A percentile compares a stretch with the other conserved stretches of the same genome.
phyloP scores from a whole-genome alignment of 2,888 invertebrate genomes.

The Dolomedes plantarius region DNA sequence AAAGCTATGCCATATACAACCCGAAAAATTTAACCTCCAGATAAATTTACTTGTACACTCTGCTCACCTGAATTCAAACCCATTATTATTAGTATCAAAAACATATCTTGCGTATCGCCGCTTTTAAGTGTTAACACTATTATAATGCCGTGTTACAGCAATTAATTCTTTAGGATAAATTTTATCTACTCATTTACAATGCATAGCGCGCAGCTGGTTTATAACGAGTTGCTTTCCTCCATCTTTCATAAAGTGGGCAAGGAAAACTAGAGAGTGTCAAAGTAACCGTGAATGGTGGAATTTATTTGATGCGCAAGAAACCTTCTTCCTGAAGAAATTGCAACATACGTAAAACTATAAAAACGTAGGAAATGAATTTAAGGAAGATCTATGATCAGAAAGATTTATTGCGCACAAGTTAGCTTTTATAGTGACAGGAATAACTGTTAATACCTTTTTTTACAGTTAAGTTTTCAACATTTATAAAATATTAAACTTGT shows the following conservation, averaged over 20 bases:
- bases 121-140: not conserved
- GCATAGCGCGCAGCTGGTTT: not conserved
- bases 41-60: no score
- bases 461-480: no score
- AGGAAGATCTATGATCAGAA: no score
- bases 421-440: no score
- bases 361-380: no score
- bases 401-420: no score
- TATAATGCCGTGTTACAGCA: conserved; percentile 2
- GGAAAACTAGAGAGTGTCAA: not conserved
- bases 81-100: not conserved
- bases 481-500: no score
- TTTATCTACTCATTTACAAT: not conserved
- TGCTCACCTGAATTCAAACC: not conserved
- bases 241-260: not conserved
- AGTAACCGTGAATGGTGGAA: not conserved
- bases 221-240: not conserved
- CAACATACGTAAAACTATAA: no score
- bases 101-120: not conserved
- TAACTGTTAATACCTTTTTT: no score
- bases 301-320: not conserved
- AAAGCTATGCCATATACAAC: no score
- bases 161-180: not conserved
- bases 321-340: not conserved
- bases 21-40: no score